A percentile compares a stretch with the other conserved stretches of the same genome.
Conservation (phyloP, 2,113 vertebrate species). For the Syngnathus typhle region DNA sequence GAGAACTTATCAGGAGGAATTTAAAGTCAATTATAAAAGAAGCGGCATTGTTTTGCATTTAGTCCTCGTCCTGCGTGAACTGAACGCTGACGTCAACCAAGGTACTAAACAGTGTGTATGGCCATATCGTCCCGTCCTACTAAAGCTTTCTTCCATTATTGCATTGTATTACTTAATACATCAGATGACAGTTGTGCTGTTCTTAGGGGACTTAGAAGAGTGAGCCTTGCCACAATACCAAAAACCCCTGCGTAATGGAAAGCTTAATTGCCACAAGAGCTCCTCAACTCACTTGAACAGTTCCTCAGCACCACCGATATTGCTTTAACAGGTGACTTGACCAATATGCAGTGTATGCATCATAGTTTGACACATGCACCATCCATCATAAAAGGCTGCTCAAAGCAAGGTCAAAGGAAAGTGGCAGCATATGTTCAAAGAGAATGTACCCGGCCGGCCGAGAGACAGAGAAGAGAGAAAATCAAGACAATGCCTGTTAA, state of each 20-base stretch:
- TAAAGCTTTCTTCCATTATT: no score
- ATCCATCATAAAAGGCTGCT: not conserved
- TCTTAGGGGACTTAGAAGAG: no score
- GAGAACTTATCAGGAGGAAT: not conserved
- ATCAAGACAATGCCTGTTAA: constrained; percentile 27
- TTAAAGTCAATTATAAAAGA: not conserved
- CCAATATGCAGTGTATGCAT: no score
- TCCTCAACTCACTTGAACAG: not conserved
- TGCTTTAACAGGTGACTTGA: no score
- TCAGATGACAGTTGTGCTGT: no score
- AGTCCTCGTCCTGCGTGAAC: not conserved
- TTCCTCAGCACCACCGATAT: not conserved
- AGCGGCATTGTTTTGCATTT: not conserved
- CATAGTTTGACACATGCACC: not conserved
- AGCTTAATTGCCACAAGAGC: not conserved
- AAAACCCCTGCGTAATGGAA: no score
- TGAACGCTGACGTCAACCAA: not conserved
- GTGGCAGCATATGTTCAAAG: constrained; percentile 15
- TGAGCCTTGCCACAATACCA: no score
- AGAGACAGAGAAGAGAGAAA: constrained; percentile 28
- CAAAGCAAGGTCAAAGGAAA: constrained; percentile 12
- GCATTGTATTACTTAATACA: no score
- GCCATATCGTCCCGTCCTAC: no score
- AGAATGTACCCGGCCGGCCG: constrained; percentile 20
- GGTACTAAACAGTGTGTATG: not conserved